These are phyloP conservation scores for Cyrtodaria siliqua DNA, from an alignment of 2,888 invertebrate genomes.

Conservation along the genomic window DNA sequence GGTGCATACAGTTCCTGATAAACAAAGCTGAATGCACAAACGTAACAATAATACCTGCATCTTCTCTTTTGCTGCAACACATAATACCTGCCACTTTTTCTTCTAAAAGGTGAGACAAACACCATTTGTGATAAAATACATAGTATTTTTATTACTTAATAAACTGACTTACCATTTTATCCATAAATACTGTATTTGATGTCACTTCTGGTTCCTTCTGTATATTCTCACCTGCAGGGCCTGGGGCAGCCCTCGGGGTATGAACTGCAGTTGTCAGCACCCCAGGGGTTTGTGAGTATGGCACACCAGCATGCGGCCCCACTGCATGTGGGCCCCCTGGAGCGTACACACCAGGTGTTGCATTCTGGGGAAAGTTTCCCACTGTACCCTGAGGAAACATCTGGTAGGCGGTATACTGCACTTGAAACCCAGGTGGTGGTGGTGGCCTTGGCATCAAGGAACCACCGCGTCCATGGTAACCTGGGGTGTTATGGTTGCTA, in stretches of 20 bases:
- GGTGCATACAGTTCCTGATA: no score
- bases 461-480: constrained; percentile 6
- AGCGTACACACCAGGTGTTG: background rate
- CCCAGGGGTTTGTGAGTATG: background rate
- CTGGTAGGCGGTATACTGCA: constrained; percentile 40
- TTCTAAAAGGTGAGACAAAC: no score
- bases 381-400: constrained; percentile 38
- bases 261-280: background rate
- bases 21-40: no score
- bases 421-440: constrained; percentile 56
- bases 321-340: background rate
- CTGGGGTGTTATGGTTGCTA: background rate
- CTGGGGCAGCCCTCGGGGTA: background rate
- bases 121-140: no score
- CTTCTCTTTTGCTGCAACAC: no score
- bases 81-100: no score
- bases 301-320: background rate
- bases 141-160: no score
- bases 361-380: background rate
- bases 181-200: constrained; percentile 46
- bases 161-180: constrained; percentile 51
- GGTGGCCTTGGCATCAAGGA: constrained; percentile 40
- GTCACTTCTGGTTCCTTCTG: constrained; percentile 22
- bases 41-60: no score
- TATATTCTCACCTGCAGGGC: background rate